A percentile compares a stretch with the other conserved stretches of the same genome.
Evolutionary conservation across 2,797 vertebrate genomes (phyloP).

Genomic region (Scomberomorus guttatus): DNA sequence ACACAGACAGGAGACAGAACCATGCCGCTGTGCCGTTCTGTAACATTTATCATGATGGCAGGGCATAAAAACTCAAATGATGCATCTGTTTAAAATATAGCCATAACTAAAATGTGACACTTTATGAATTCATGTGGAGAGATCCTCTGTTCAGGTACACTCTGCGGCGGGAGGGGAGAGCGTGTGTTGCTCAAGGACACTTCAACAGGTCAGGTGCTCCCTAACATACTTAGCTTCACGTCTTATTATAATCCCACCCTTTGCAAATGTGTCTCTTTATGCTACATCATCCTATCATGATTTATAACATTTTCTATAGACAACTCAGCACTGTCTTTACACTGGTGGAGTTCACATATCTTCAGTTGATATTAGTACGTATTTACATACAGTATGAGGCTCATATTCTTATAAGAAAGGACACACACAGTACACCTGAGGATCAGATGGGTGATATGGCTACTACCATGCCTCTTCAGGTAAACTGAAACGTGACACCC

Average conservation of each 20-base stretch:
- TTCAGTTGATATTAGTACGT: not conserved
- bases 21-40: not conserved
- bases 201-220: not conserved
- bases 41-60: not conserved
- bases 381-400: not conserved
- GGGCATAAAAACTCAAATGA: not conserved
- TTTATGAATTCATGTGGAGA: not conserved
- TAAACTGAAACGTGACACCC: conserved; percentile 76
- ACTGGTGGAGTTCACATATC: not conserved
- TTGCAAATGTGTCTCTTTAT: not conserved
- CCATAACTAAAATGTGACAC: not conserved
- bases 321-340: not conserved
- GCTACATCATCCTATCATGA: not conserved
- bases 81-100: not conserved
- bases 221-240: not conserved
- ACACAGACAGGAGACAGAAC: not conserved
- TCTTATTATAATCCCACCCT: not conserved
- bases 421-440: conserved; percentile 23
- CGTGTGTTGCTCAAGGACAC: not conserved
- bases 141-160: not conserved
- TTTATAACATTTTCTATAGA: too few relatives aligned
- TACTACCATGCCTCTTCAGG: conserved; percentile 48
- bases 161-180: not conserved
- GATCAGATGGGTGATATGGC: conserved; percentile 42
- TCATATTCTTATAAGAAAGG: not conserved